These are phyloP conservation scores for Parnassius orleans DNA, from an alignment of 2,888 invertebrate genomes.

Conservation along the genomic window DNA sequence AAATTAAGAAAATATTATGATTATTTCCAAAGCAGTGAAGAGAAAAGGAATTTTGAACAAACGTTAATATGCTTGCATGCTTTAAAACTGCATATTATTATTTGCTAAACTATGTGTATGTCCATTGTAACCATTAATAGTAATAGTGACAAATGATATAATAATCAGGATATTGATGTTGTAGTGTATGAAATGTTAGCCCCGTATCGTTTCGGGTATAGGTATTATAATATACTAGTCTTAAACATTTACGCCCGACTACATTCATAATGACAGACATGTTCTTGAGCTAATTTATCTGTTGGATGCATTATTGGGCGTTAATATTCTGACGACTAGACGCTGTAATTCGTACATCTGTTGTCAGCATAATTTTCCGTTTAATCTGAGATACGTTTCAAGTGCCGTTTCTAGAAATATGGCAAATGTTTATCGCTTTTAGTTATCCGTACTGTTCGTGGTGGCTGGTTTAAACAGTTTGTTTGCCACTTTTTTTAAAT, in stretches of 20 bases:
- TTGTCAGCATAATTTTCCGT: neutral
- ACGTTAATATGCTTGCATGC: conserved; percentile 49
- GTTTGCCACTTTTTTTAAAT: no score
- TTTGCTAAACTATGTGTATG: conserved; percentile 45
- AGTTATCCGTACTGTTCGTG: neutral
- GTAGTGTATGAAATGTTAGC: conserved; percentile 53
- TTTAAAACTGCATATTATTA: conserved; percentile 44
- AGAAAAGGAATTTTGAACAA: conserved; percentile 71
- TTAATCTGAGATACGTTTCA: no score
- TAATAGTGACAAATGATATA: conserved; percentile 48
- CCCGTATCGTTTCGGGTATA: conserved; percentile 57
- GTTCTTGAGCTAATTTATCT: neutral
- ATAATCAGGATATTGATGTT: conserved; percentile 60
- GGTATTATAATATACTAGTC: conserved; percentile 67
- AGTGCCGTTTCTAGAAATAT: no score
- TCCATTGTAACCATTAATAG: conserved; percentile 56
- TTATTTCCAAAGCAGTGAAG: conserved; percentile 52
- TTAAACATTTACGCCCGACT: conserved; percentile 47
- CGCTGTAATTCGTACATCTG: neutral
- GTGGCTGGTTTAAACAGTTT: neutral
- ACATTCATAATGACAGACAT: conserved; percentile 39
- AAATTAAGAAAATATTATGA: conserved; percentile 29
- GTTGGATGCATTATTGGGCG: neutral
- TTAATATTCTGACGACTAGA: neutral
- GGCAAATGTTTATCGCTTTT: no score